Conservation (phyloP, 2,113 vertebrate species). For the Colaptes auratus region DNA sequence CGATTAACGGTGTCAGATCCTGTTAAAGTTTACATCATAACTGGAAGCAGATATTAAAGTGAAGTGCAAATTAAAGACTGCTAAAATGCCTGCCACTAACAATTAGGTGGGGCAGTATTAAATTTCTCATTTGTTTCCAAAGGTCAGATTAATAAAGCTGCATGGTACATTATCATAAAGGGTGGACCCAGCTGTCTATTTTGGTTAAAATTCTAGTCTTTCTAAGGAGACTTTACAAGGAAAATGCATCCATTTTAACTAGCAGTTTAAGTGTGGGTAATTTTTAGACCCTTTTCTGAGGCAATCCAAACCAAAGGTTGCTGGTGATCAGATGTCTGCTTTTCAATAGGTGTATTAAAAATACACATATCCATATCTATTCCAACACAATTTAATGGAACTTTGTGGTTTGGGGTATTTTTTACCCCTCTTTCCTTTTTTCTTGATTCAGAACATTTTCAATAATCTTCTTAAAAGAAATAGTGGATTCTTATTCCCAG, state of each 20-base stretch:
- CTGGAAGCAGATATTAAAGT: constrained; percentile 72
- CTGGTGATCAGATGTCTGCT: constrained; percentile 1
- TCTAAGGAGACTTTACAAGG: constrained; percentile 52
- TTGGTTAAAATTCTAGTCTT: constrained; percentile 46
- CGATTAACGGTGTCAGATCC: constrained; percentile 51
- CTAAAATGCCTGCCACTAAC: constrained; percentile 80
- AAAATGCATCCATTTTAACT: constrained; percentile 40
- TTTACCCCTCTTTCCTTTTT: neutral
- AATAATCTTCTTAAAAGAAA: neutral
- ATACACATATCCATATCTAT: neutral
- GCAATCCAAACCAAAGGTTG: neutral
- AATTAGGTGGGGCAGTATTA: constrained; percentile 78
- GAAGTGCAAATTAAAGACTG: constrained; percentile 77
- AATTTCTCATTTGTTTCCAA: constrained; percentile 79
- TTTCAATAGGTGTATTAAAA: neutral
- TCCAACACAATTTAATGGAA: neutral
- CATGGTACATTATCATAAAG: constrained; percentile 84
- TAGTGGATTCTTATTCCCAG: neutral
- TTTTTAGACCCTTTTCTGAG: constrained; percentile 15
- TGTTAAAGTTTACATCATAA: constrained; percentile 67
- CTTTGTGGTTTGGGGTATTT: neutral
- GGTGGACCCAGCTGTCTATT: constrained; percentile 83
- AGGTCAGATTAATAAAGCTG: constrained; percentile 86
- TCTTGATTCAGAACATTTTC: neutral
- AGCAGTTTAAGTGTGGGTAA: constrained; percentile 15